These are phyloP conservation scores for Papilio dardanus DNA, from an alignment of 1,140 invertebrate genomes.

Conservation along the genomic window DNA sequence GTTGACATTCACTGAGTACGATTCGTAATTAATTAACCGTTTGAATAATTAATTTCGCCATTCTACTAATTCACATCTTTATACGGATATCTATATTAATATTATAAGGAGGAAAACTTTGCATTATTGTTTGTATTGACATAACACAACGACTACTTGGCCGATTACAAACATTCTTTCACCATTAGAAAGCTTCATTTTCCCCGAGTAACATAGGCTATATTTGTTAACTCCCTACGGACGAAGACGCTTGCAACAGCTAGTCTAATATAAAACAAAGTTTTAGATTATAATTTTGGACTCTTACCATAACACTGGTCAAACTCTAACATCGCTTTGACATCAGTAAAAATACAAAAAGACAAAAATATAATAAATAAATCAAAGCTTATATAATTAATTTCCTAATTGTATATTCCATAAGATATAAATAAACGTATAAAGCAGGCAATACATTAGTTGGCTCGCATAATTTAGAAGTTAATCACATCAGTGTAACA, in stretches of 20 bases:
- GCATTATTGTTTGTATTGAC: no score
- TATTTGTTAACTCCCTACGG: no score
- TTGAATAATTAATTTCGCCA: constrained; percentile 21
- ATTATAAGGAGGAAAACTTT: no score
- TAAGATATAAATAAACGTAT: background rate
- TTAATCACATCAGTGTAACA: background rate
- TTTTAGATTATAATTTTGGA: no score
- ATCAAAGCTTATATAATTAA: background rate
- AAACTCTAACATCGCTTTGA: no score
- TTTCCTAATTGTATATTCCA: background rate
- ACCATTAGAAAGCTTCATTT: no score
- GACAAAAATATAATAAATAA: background rate
- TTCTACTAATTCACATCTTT: constrained; percentile 9
- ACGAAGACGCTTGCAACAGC: no score
- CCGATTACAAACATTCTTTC: no score
- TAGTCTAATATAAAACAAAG: no score
- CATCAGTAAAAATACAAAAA: constrained; percentile 19
- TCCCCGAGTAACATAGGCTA: no score
- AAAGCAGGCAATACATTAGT: background rate
- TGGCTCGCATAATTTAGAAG: background rate
- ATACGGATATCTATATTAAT: background rate
- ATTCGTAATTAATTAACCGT: constrained; percentile 34
- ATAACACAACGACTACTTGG: no score
- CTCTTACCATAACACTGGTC: background rate
- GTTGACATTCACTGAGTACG: constrained; percentile 10